Evolutionary conservation across 1,140 invertebrate species (phyloP), one percentile per base, ranked within the genome.

Genomic region (Drosophila orena): DNA sequence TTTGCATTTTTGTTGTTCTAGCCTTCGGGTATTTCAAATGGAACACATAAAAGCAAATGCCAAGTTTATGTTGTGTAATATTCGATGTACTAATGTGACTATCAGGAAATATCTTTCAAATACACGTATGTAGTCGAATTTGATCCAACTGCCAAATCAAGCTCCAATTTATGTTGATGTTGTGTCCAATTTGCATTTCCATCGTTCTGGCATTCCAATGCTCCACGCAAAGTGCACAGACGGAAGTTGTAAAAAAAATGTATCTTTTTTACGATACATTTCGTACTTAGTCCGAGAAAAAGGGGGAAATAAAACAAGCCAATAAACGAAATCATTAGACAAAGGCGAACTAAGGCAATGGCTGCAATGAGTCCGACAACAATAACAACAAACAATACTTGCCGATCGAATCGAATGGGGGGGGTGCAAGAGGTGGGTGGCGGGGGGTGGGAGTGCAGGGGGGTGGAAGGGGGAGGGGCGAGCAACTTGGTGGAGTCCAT

Each of bases 241-340:
- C 71, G 65, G 61, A 79, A 84, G 65, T 71, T 22, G 37, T 38
- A 34, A 30, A 22, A 15, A 30, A 22, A 15, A 30, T 30, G 30
- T 22, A 14, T 30, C 22, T n/a, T n/a, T n/a, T n/a, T n/a, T n/a
- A n/a, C n/a, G n/a, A 46, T 40, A 76, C 69, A 37, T 17, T 3
- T 0, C 11, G 37, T 3, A 38, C 17, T 12, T 4, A 38, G 37
- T 30, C 27, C 27, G 40, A 43, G 38, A 42, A 61, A 55, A 64
- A 14, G 58, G n/a, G 35, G 24, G 47, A 66, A 55, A 34, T 64
- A 81, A 81, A 59, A 35, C 49, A 47, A 55, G 64, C 50, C 58
- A 72, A 79, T 83, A 85, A 85, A 70, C 46, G 62, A 80, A 85
- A 70, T 65, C 71, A 80, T 80, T 85, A 85, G 60, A 81, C 81